Conservation (phyloP, 2,797 vertebrate species). For the Monodelphis domestica region DNA sequence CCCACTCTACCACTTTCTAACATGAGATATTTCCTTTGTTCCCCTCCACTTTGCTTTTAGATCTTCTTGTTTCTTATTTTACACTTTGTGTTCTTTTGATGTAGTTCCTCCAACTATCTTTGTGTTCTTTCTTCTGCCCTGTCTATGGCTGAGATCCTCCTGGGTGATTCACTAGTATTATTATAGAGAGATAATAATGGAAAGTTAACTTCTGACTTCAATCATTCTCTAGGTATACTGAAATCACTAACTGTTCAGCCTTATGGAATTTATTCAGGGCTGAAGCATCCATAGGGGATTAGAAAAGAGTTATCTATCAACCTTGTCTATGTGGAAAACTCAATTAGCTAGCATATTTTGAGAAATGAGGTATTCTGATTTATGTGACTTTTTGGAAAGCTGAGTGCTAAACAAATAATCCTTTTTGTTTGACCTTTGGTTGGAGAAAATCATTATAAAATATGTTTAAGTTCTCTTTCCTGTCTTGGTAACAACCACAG, state of each 20-base stretch:
- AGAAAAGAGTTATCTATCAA: not conserved
- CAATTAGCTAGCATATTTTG: not conserved
- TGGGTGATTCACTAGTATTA: not conserved
- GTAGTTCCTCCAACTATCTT: too few species aligned
- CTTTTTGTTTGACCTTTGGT: not conserved
- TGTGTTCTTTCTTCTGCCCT: conserved; percentile 21
- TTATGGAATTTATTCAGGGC: not conserved
- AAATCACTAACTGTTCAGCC: not conserved
- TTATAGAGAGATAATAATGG: conserved; percentile 25
- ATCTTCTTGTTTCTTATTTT: not conserved
- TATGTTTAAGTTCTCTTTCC: not conserved
- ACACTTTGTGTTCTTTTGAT: too few species aligned
- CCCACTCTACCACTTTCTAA: not conserved
- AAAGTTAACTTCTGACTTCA: not conserved
- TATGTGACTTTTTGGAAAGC: not conserved
- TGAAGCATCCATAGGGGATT: conserved; percentile 8
- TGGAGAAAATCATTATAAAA: not conserved
- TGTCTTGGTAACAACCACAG: not conserved
- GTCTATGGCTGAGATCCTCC: not conserved
- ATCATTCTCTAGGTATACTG: not conserved
- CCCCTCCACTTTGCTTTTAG: not conserved
- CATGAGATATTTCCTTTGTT: not conserved
- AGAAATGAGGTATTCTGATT: not conserved
- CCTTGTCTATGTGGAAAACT: not conserved
- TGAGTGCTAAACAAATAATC: not conserved